phyloP scores from a whole-genome alignment of 2,888 invertebrate genomes.

The Cosmorhoe ocellata region DNA sequence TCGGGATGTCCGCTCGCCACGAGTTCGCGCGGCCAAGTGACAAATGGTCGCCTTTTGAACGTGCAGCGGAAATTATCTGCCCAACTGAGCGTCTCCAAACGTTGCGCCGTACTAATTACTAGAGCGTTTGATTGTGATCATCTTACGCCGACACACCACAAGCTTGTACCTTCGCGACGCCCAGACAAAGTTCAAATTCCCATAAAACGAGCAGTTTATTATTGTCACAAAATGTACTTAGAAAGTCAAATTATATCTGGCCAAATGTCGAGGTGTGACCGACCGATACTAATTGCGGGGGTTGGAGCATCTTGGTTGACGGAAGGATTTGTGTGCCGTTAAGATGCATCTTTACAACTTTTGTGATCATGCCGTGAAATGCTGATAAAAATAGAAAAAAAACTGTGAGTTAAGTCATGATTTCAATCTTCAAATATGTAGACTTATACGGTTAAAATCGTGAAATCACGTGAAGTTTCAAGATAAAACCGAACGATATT shows the following conservation, averaged over 20 bases:
- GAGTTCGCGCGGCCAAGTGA: constrained; percentile 77
- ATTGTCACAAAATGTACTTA: constrained; percentile 78
- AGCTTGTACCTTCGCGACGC: constrained; percentile 47
- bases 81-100: constrained; percentile 76
- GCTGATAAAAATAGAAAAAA: constrained; percentile 53
- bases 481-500: constrained; percentile 36
- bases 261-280: constrained; percentile 79
- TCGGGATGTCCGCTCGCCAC: constrained; percentile 69
- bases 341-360: constrained; percentile 65
- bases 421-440: background rate
- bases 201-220: constrained; percentile 48
- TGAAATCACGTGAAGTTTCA: constrained; percentile 11
- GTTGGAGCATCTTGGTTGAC: constrained; percentile 57
- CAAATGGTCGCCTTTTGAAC: constrained; percentile 80
- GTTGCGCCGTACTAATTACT: constrained; percentile 78
- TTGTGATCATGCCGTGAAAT: constrained; percentile 59
- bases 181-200: constrained; percentile 47
- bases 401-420: background rate
- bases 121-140: constrained; percentile 79
- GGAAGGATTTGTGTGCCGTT: constrained; percentile 68
- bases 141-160: constrained; percentile 37
- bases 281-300: constrained; percentile 79
- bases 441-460: background rate
- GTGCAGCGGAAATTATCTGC: constrained; percentile 80
- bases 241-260: constrained; percentile 78